phyloP scores from a whole-genome alignment of 2,797 vertebrate genomes.

The Manis pentadactyla region DNA sequence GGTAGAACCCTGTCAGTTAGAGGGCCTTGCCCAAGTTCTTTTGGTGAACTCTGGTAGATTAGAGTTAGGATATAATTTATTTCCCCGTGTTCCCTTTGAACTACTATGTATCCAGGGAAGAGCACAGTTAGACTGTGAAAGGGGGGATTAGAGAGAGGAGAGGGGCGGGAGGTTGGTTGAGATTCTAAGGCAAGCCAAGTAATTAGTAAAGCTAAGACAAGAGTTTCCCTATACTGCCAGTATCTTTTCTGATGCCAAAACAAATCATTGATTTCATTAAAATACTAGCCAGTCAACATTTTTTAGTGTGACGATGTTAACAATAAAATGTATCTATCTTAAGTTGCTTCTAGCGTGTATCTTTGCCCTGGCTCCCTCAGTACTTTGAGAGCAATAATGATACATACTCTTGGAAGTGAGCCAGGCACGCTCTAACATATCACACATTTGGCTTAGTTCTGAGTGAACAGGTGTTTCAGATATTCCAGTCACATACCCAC shows the following conservation, averaged over 20 bases:
- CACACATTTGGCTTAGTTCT: constrained; percentile 72
- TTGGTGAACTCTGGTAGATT: background rate
- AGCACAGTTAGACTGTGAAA: background rate
- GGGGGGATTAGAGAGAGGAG: too few species aligned
- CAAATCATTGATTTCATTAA: constrained; percentile 61
- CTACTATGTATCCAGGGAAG: background rate
- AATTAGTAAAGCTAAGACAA: constrained; percentile 10
- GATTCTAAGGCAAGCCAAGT: constrained; percentile 8
- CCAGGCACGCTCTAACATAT: constrained; percentile 63
- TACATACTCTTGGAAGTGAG: constrained; percentile 43
- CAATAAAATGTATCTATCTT: constrained; percentile 25
- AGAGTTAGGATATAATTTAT: background rate
- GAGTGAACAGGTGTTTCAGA: constrained; percentile 79
- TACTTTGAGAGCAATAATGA: constrained; percentile 60
- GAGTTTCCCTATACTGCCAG: background rate
- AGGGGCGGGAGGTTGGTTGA: background rate
- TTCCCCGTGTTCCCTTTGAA: background rate
- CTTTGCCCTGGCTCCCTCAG: constrained; percentile 14
- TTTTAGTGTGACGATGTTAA: constrained; percentile 41
- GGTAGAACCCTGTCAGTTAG: background rate
- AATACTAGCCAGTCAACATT: constrained; percentile 32
- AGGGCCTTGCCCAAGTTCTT: background rate
- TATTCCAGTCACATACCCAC: constrained; percentile 73
- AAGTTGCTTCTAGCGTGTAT: background rate
- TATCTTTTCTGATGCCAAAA: constrained; percentile 42